Percentiles rank a stretch among this genome's conserved stretches.
Conservation (phyloP, 2,888 invertebrate species). For the Pollenia amentaria region DNA sequence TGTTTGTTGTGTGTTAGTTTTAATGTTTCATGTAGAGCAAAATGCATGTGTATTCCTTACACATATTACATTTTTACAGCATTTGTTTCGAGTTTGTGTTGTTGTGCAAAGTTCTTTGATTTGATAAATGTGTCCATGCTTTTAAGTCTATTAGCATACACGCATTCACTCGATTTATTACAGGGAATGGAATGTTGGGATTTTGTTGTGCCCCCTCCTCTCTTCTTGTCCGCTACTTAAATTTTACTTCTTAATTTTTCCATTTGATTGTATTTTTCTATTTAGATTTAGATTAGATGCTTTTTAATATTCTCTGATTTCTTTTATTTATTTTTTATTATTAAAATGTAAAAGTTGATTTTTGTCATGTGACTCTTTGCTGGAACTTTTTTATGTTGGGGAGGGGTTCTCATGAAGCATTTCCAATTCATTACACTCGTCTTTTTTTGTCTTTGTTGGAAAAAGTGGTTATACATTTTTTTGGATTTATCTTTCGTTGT, state of each 20-base stretch:
- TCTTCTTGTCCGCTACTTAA: neutral
- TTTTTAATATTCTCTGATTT: constrained; percentile 19
- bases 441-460: constrained; percentile 30
- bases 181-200: constrained; percentile 31
- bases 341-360: constrained; percentile 7
- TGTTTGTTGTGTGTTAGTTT: constrained; percentile 46
- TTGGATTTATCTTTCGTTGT: neutral
- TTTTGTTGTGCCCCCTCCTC: neutral
- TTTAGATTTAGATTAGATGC: constrained; percentile 46
- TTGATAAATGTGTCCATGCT: constrained; percentile 68
- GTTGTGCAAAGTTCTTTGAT: constrained; percentile 2
- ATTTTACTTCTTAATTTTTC: constrained; percentile 40
- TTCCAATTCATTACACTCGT: constrained; percentile 60
- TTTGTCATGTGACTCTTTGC: constrained; percentile 31
- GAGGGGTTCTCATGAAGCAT: constrained; percentile 33
- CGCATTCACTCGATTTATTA: constrained; percentile 66
- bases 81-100: constrained; percentile 14
- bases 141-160: constrained; percentile 73
- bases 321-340: constrained; percentile 5
- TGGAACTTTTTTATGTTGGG: neutral
- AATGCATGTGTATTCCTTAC: constrained; percentile 2
- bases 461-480: constrained; percentile 19
- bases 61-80: constrained; percentile 7
- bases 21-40: constrained; percentile 24
- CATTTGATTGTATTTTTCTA: constrained; percentile 53